A percentile compares a stretch with the other conserved stretches of the same genome.
Conservation (phyloP, 2,113 vertebrate genomes). For the Columbina picui region DNA sequence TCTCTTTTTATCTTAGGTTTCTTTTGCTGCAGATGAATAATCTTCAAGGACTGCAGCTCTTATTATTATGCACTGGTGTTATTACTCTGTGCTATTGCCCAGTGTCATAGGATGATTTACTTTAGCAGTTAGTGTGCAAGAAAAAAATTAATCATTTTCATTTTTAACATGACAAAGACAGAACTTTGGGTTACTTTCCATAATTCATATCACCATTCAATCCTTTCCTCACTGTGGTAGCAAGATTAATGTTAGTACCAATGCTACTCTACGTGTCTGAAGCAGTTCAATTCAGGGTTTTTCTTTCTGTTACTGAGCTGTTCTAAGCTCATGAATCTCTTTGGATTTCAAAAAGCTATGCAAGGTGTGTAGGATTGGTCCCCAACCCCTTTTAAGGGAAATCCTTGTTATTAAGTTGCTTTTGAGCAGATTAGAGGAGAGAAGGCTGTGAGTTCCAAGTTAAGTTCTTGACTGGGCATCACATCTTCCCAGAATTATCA, state of each 20-base stretch:
- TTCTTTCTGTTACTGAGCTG: background rate
- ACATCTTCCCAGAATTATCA: background rate
- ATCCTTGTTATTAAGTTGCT: background rate
- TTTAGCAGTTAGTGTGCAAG: background rate
- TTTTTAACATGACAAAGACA: background rate
- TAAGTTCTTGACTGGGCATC: background rate
- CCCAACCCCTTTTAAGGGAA: background rate
- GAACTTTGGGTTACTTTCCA: background rate
- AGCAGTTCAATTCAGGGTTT: background rate
- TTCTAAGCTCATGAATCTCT: background rate
- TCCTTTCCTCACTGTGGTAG: background rate
- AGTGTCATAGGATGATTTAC: slow-evolving; percentile 31
- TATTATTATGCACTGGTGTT: background rate
- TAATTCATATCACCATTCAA: slow-evolving; percentile 16
- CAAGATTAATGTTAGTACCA: background rate
- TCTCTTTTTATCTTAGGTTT: background rate
- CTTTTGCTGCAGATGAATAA: background rate
- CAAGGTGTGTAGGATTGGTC: background rate
- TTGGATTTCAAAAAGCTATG: background rate
- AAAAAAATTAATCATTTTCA: background rate
- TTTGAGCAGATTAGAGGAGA: background rate
- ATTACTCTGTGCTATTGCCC: slow-evolving; percentile 10
- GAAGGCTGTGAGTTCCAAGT: background rate
- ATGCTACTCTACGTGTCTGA: background rate
- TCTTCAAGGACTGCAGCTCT: background rate